phyloP scores from a whole-genome alignment of 2,888 invertebrate genomes.

The Mythimna pallens region DNA sequence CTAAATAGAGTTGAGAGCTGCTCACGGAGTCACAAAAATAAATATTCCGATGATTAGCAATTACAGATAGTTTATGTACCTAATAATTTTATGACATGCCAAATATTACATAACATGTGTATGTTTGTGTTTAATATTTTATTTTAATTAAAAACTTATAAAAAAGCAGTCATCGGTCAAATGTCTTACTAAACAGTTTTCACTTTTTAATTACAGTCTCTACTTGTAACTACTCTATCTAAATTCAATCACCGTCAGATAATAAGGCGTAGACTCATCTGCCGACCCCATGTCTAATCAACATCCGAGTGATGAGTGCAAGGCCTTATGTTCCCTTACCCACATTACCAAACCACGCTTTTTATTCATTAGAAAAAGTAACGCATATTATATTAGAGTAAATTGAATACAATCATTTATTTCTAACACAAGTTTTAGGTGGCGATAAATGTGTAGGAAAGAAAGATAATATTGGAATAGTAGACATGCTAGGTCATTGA shows the following conservation, averaged over 20 bases:
- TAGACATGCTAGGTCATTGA: slow-evolving; percentile 41
- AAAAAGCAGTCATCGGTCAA: slow-evolving; percentile 29
- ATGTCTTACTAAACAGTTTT: slow-evolving; percentile 18
- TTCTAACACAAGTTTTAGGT: slow-evolving; percentile 6
- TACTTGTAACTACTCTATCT: slow-evolving; percentile 69
- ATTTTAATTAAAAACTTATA: slow-evolving; percentile 8
- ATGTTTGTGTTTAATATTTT: slow-evolving; percentile 11
- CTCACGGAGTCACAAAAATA: no score
- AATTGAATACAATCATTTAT: slow-evolving; percentile 23
- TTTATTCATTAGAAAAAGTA: slow-evolving; percentile 53
- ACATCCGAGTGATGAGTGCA: slow-evolving; percentile 64
- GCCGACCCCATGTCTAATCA: slow-evolving; percentile 75
- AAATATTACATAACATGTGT: slow-evolving; percentile 4
- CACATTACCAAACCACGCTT: slow-evolving; percentile 45
- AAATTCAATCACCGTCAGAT: slow-evolving; percentile 80
- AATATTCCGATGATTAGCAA: no score
- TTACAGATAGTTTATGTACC: neutral
- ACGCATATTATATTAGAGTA: slow-evolving; percentile 39
- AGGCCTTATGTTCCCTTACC: slow-evolving; percentile 50
- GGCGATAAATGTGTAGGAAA: slow-evolving; percentile 13
- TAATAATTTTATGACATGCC: slow-evolving; percentile 3
- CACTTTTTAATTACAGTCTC: slow-evolving; percentile 50
- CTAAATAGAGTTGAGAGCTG: neutral
- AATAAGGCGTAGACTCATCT: slow-evolving; percentile 75
- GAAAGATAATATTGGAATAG: slow-evolving; percentile 25